phyloP scores from a whole-genome alignment of 2,888 invertebrate genomes.

The Drosophila lacicola region DNA sequence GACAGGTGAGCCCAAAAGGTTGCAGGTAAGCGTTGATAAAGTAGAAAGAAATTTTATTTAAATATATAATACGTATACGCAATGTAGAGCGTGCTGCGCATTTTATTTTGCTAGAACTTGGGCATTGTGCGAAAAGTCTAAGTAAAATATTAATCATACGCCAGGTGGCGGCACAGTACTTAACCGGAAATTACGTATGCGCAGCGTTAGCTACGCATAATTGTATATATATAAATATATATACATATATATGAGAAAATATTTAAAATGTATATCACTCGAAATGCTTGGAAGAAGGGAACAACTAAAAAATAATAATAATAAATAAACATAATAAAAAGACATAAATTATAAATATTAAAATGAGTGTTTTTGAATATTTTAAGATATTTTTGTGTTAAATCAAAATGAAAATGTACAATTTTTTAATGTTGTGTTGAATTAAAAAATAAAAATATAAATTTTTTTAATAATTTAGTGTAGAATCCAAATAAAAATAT shows the following conservation, averaged over 20 bases:
- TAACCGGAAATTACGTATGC: not conserved
- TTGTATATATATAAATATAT: not conserved
- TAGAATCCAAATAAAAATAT: not conserved
- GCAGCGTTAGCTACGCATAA: not conserved
- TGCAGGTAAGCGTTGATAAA: not conserved
- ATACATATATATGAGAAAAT: not conserved
- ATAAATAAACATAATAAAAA: not conserved
- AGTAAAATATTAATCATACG: slow-evolving; percentile 3
- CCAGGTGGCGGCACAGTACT: slow-evolving; percentile 9
- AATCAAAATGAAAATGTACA: not conserved
- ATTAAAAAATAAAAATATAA: not conserved
- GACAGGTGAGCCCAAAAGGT: not conserved
- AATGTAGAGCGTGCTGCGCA: not conserved
- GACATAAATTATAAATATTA: not conserved
- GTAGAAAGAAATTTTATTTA: not conserved
- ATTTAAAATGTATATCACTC: not conserved
- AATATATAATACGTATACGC: slow-evolving; percentile 3
- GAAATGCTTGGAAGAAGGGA: no score
- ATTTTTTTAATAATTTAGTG: not conserved
- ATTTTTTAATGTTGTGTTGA: not conserved
- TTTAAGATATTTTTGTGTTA: not conserved
- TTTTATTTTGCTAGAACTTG: not conserved
- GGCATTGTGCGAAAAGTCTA: not conserved
- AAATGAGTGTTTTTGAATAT: not conserved
- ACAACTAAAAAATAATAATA: not conserved